phyloP scores from a whole-genome alignment of 2,797 vertebrate species.

The Pteronotus mesoamericanus region DNA sequence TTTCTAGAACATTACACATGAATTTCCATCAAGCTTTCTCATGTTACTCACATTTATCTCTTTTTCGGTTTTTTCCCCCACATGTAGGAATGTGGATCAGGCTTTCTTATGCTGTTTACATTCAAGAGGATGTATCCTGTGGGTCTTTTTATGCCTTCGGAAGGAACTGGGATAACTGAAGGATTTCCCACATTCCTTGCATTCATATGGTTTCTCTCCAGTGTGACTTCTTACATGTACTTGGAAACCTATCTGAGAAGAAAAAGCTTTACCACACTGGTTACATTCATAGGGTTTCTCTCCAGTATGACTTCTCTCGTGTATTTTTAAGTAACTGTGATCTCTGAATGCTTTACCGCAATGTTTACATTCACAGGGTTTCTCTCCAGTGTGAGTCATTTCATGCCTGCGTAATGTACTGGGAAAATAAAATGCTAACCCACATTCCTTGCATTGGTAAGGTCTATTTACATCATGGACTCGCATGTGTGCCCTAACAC shows the following conservation, averaged over 20 bases:
- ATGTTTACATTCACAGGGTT: not conserved
- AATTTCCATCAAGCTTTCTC: not conserved
- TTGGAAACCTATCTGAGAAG: not conserved
- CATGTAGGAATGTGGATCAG: not conserved
- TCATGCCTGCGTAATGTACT: conserved; percentile 17
- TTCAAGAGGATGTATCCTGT: not conserved
- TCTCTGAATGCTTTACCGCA: conserved; percentile 27
- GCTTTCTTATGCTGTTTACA: not conserved
- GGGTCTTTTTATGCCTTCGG: not conserved
- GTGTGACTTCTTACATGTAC: not conserved
- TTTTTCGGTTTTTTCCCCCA: not conserved
- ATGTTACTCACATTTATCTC: not conserved
- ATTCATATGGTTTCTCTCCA: not conserved
- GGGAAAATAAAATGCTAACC: not conserved
- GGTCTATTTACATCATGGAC: not conserved
- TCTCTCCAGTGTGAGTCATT: conserved; percentile 3
- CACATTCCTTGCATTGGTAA: not conserved
- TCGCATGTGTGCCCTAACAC: not conserved
- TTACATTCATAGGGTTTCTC: not conserved
- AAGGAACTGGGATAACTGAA: not conserved
- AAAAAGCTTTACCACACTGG: not conserved
- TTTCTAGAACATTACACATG: not conserved
- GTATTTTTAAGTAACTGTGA: not conserved
- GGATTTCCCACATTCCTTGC: not conserved
- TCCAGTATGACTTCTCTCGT: conserved; percentile 27